Evolutionary conservation across 1,140 invertebrate genomes (phyloP).

Genomic region (Scaptodrosophila lebanonensis): DNA sequence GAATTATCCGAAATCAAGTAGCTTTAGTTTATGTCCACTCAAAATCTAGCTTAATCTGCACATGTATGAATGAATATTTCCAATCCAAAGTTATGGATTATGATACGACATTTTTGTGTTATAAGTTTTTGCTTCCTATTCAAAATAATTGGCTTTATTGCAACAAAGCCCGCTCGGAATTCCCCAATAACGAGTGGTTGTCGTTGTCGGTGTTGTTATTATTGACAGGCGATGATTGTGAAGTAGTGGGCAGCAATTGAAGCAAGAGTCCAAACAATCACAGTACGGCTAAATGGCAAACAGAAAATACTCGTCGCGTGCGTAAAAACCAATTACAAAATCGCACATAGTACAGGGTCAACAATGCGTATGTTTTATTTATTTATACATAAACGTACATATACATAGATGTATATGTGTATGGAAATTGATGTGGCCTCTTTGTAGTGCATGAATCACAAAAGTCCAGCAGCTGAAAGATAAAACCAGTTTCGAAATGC

Average conservation of each 20-base stretch:
- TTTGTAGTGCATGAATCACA: too few species aligned
- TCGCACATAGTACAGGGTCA: constrained; percentile 58
- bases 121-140: too few species aligned
- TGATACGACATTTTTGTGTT: too few species aligned
- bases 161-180: constrained; percentile 27
- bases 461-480: constrained; percentile 27
- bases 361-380: constrained; percentile 46
- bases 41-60: too few species aligned
- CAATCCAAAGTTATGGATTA: too few species aligned
- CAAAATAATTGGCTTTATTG: too few species aligned
- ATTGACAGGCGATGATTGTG: too few species aligned
- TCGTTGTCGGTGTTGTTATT: constrained; percentile 10
- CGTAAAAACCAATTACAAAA: constrained; percentile 58
- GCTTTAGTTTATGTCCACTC: too few species aligned
- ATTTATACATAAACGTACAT: constrained; percentile 46
- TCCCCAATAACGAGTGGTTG: constrained; percentile 28
- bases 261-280: constrained; percentile 12
- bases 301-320: constrained; percentile 15
- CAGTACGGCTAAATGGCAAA: constrained; percentile 7
- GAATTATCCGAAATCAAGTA: too few species aligned
- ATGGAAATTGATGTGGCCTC: constrained; percentile 21
- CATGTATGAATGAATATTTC: too few species aligned
- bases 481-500: constrained; percentile 62
- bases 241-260: constrained; percentile 18
- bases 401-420: constrained; percentile 1